Base-by-base conservation (phyloP, 2,888 invertebrate genomes). In the Sesia bembeciformis region DNA sequence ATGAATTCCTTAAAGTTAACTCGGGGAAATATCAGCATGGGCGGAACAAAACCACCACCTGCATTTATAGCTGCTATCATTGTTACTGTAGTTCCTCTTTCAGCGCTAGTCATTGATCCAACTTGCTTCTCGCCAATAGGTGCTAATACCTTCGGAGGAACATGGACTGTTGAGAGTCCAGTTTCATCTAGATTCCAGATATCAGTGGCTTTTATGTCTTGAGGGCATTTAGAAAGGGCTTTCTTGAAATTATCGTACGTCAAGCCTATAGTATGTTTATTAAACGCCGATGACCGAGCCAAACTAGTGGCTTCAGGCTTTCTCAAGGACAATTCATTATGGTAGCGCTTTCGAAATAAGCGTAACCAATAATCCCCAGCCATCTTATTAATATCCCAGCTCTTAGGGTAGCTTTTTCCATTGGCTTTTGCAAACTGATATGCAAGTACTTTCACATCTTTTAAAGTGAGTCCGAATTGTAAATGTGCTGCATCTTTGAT, bases 141-240 rank as follows among this genome's bases (percentile, higher is more conserved):
- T 54, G 65, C 69, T 8, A 68, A 23, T 42, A 74, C 60, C 60
- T 68, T 67, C 46, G 61, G 59, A 56, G 70, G 65, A 23, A 54
- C 56, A 50, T 70, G 67, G 42, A 71, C 70, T 39, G 70, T 71
- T 39, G 61, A 60, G 42, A 67, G 51, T 40, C 67, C 67, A 40
- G 64, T 67, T 54, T 70, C 66, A 53, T 72, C 68, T 51, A 58
- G 52, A 60, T 70, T 70, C 59, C 59, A 67, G 42, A 68, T 68
- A 50, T 60, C 50, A 55, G 57, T 53, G 40, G 60, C 60, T 52
- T 56, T 53, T 56, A 60, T 53, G 46, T 65, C 59, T 51, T 56
- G 53, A 7, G 58, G 51, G 56, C 57, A 59, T 55, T 59, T 43
- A 53, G 53, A 54, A 51, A 62, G 51, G 51, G 57, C 56, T 54